Evolutionary conservation across 2,113 vertebrate species (phyloP).

Genomic region (Ailuropoda melanoleuca): DNA sequence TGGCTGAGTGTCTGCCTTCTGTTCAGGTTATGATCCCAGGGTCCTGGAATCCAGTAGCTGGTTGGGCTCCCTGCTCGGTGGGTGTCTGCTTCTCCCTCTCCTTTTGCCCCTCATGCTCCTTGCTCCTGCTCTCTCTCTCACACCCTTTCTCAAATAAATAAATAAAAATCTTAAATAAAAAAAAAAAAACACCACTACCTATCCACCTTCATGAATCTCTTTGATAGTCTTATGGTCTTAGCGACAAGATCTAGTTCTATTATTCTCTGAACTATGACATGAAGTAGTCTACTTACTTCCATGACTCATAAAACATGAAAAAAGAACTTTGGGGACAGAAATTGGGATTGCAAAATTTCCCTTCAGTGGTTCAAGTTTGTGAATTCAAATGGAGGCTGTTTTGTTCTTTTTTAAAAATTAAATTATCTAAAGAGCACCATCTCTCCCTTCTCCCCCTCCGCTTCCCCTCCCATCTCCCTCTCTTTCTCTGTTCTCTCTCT

Average conservation of each 20-base stretch:
- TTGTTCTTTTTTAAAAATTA: neutral
- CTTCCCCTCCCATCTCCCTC: neutral
- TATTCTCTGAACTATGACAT: neutral
- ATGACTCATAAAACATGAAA: neutral
- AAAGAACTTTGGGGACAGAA: neutral
- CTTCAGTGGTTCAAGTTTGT: neutral
- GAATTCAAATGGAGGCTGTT: neutral
- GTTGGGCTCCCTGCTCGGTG: too few species aligned
- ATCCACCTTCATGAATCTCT: neutral
- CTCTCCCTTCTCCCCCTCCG: neutral
- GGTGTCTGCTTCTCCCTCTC: too few species aligned
- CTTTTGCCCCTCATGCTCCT: too few species aligned
- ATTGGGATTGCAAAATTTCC: neutral
- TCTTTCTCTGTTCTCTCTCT: too few species aligned
- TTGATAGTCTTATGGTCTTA: neutral
- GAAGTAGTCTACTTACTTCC: neutral
- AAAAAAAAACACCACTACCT: neutral
- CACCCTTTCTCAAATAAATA: too few species aligned
- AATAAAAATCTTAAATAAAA: too few species aligned
- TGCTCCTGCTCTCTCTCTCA: too few species aligned
- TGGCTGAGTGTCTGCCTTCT: too few species aligned
- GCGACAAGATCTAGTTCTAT: neutral
- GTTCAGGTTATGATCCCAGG: too few species aligned
- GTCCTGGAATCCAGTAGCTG: too few species aligned
- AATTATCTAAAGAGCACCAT: neutral